A percentile compares a stretch with the other conserved stretches of the same genome.
phyloP scores from a whole-genome alignment of 2,888 invertebrate genomes.

The Microplitis manilae region DNA sequence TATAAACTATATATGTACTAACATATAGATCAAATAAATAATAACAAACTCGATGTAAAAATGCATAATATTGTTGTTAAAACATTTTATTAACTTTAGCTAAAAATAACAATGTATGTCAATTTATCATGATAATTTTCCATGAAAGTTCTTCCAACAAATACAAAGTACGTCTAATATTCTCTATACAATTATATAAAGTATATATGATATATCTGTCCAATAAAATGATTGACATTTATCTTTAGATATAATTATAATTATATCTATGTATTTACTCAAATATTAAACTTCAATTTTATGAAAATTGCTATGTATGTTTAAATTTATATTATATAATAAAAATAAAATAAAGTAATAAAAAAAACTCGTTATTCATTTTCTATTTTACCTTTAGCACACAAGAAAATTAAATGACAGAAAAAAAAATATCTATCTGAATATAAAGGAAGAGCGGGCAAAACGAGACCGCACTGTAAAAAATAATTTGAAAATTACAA shows the following conservation, averaged over 20 bases:
- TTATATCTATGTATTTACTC: not conserved
- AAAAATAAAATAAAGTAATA: not conserved
- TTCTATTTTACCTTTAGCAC: not conserved
- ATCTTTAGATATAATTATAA: not conserved
- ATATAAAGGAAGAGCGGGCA: no score
- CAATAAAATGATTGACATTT: constrained; percentile 1
- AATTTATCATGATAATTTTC: not conserved
- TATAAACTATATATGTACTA: not conserved
- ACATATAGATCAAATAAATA: not conserved
- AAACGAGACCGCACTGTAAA: no score
- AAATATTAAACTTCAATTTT: constrained; percentile 4
- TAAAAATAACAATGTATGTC: not conserved
- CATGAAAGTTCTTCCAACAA: not conserved
- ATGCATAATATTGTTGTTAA: not conserved
- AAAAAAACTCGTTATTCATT: not conserved
- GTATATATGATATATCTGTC: not conserved
- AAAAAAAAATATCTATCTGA: no score
- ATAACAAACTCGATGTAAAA: not conserved
- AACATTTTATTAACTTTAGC: not conserved
- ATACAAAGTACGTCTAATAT: not conserved
- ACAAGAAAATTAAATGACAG: no score
- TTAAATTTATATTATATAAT: constrained; percentile 14
- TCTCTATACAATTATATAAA: not conserved
- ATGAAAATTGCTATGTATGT: constrained; percentile 2
- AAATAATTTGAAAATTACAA: no score